Percentiles rank a stretch among this genome's conserved stretches.
Conservation (phyloP, 2,888 invertebrate genomes). For the Clanis bilineata region DNA sequence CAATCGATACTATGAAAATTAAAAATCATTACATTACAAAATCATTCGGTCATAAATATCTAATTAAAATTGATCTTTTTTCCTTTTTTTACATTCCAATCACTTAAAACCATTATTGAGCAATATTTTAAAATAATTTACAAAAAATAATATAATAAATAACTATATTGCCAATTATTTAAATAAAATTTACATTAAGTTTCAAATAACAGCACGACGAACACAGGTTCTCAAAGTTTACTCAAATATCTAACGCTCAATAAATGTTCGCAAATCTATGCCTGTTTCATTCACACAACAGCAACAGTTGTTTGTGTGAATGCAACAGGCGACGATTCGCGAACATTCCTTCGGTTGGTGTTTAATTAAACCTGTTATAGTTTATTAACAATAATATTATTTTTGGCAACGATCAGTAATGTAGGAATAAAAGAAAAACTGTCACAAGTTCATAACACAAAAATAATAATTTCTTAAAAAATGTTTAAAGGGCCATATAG, state of each 20-base stretch:
- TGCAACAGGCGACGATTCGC: no score
- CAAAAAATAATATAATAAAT: constrained; percentile 7
- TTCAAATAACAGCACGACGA: constrained; percentile 1
- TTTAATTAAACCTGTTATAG: background rate
- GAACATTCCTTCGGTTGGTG: no score
- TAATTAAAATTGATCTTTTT: background rate
- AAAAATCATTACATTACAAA: background rate
- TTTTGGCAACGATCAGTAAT: background rate
- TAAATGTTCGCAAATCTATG: no score
- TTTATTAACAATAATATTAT: background rate
- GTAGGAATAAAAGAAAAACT: background rate
- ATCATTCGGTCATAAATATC: background rate
- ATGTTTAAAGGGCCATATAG: no score
- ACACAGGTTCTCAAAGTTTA: no score
- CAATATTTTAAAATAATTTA: background rate
- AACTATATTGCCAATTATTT: background rate
- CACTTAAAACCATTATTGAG: constrained; percentile 5
- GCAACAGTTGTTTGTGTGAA: no score
- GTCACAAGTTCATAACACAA: background rate
- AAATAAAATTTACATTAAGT: constrained; percentile 2
- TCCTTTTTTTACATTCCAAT: background rate
- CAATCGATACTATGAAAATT: background rate
- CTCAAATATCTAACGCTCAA: no score
- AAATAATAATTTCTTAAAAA: background rate
- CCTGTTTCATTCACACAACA: no score